These are phyloP conservation scores for Ceramica pisi DNA, from an alignment of 2,888 invertebrate genomes.

Conservation along the genomic window DNA sequence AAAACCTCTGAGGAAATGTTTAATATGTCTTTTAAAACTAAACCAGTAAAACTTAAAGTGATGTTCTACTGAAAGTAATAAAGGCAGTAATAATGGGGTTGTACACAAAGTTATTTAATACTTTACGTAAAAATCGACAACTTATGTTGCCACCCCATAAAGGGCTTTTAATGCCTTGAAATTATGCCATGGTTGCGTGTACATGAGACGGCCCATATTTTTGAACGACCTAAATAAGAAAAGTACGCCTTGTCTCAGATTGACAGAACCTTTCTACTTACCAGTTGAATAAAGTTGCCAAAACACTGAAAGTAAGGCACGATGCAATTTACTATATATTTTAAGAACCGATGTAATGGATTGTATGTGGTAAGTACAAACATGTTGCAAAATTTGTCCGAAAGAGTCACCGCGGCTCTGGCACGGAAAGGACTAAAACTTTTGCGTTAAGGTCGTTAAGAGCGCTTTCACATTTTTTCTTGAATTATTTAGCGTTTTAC, in stretches of 20 bases:
- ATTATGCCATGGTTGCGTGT: conserved; percentile 29
- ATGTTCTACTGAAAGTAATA: neutral
- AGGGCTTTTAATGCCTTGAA: conserved; percentile 21
- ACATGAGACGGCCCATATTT: conserved; percentile 19
- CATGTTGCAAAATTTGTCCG: no score
- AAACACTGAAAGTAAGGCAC: no score
- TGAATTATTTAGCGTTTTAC: no score
- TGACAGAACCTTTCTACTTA: neutral
- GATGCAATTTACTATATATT: neutral
- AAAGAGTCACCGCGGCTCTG: no score
- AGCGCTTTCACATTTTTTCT: no score
- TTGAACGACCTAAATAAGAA: conserved; percentile 13
- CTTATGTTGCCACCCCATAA: conserved; percentile 39
- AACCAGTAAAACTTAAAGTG: neutral
- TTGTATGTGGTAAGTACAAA: no score
- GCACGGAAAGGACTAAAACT: no score
- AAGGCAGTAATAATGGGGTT: neutral
- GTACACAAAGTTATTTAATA: conserved; percentile 22
- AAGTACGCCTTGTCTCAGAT: neutral
- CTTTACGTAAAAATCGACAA: neutral
- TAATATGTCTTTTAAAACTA: no score
- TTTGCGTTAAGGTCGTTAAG: no score
- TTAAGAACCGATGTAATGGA: neutral
- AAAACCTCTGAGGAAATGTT: neutral
- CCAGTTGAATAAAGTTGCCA: neutral